Percentiles rank a stretch among this genome's conserved stretches.
phyloP scores from a whole-genome alignment of 23 tunicate species.

The Ascidia mentula region DNA sequence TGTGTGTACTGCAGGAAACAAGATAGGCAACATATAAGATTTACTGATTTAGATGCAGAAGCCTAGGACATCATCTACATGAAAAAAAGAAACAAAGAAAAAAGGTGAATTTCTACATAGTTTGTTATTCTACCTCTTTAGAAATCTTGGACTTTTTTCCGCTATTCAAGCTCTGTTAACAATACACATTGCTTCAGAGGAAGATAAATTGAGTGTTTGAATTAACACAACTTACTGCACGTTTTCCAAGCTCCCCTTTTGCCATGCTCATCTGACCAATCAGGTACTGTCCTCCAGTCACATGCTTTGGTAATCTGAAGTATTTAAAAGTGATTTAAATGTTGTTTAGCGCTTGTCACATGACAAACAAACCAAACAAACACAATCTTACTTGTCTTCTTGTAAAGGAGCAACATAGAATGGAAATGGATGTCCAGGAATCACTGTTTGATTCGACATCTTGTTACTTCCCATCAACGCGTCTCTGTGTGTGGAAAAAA shows the following conservation, averaged over 20 bases:
- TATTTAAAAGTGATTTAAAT: background rate
- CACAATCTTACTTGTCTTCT: constrained; percentile 68
- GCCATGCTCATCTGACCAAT: constrained; percentile 49
- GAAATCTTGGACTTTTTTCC: no score
- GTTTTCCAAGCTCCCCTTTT: constrained; percentile 57
- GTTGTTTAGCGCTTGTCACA: background rate
- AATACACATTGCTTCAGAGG: no score
- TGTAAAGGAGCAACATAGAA: constrained; percentile 61
- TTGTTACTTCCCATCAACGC: constrained; percentile 76
- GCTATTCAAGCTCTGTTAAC: no score
- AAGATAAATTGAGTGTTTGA: no score
- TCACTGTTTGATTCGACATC: constrained; percentile 21
- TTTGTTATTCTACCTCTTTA: no score
- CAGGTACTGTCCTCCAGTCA: constrained; percentile 54
- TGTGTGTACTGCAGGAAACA: constrained; percentile 6
- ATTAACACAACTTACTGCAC: constrained; percentile 77
- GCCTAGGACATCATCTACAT: no score
- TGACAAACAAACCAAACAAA: background rate
- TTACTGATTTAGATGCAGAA: no score
- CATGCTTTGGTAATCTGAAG: constrained; percentile 58
- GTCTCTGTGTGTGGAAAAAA: constrained; percentile 54
- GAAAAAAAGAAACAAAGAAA: no score
- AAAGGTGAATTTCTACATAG: no score
- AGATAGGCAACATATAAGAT: no score
- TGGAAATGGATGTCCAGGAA: constrained; percentile 34